Evolutionary conservation across 2,888 invertebrate genomes (phyloP).

Genomic region (Melinaea menophilus): DNA sequence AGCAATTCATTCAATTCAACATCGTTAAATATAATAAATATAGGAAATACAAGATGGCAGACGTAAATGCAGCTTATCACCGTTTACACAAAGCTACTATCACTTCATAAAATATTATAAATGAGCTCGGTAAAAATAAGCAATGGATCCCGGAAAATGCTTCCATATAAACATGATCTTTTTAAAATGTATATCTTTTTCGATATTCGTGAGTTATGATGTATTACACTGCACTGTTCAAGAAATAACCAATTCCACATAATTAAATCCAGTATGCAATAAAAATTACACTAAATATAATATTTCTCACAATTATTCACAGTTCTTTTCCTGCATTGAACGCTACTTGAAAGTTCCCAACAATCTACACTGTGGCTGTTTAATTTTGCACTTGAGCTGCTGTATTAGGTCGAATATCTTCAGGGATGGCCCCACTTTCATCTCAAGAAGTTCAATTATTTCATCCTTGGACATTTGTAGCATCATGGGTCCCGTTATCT

Average conservation of each 20-base stretch:
- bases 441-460: slow-evolving; percentile 91
- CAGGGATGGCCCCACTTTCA: slow-evolving; percentile 96
- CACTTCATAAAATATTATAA: not conserved
- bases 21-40: slow-evolving; percentile 14
- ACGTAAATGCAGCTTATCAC: slow-evolving; percentile 20
- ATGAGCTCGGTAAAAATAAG: not conserved
- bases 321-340: not conserved
- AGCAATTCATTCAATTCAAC: slow-evolving; percentile 5
- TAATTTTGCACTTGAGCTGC: slow-evolving; percentile 91
- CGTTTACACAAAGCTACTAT: slow-evolving; percentile 13
- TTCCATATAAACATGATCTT: slow-evolving; percentile 7
- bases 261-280: not conserved
- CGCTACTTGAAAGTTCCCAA: slow-evolving; percentile 49
- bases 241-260: not conserved
- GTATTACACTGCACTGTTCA: not conserved
- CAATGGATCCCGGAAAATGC: not conserved
- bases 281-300: not conserved
- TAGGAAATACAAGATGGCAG: slow-evolving; percentile 13
- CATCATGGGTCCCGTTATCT: slow-evolving; percentile 89
- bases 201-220: not conserved
- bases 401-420: slow-evolving; percentile 96
- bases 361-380: slow-evolving; percentile 81
- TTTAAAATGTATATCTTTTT: not conserved
- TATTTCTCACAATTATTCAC: not conserved
- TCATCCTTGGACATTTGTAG: slow-evolving; percentile 92